Base-by-base conservation (phyloP, 2,888 invertebrate genomes). In the Spilosoma lubricipeda region DNA sequence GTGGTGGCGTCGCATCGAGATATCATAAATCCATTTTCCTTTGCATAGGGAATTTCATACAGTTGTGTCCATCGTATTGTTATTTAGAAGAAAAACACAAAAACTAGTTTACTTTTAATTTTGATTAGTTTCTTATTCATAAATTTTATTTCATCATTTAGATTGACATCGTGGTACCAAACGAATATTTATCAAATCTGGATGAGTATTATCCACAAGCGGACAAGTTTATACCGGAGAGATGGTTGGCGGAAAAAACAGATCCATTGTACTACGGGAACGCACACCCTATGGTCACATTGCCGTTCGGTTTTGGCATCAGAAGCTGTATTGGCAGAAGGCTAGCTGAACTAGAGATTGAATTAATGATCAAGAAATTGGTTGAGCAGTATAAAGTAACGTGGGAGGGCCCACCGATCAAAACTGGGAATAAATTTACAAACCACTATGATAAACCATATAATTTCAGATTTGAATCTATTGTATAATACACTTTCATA, bases 151-250 rank as follows among this genome's bases (percentile, higher is more conserved):
- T 59, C 11, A 59, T 9, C 13, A 27, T 72, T 73, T 23, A 98
- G 97, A 97, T 97, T 0, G 97, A 98, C 78, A 97, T 75, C 5
- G 23, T 98, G 72, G 97, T 98, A 88, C 97, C 97, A 78, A 97
- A 98, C 78, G 97, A 97, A 88, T 97, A 97, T 72, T 95, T 97
- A 77, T 97, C 97, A 77, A 90, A 84, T 59, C 70, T 89, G 78
- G 95, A 95, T n/a, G 90, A 96, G 82, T 94, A 97, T 86, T 97
- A 97, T 86, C 93, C 96, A 4, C 90, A 95, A 68, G 93, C 97
- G 1, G 88, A 94, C 0, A 92, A 96, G 59, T 98, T 96, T 85
- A 85, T 96, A 66, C 97, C 98, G 1, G 97, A 97, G 86, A 93
- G 98, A 82, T 98, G 98, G 98, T 85, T 97, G 15, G 95, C 96